Conservation (phyloP, 2,113 vertebrate genomes). For the Mirza zaza region DNA sequence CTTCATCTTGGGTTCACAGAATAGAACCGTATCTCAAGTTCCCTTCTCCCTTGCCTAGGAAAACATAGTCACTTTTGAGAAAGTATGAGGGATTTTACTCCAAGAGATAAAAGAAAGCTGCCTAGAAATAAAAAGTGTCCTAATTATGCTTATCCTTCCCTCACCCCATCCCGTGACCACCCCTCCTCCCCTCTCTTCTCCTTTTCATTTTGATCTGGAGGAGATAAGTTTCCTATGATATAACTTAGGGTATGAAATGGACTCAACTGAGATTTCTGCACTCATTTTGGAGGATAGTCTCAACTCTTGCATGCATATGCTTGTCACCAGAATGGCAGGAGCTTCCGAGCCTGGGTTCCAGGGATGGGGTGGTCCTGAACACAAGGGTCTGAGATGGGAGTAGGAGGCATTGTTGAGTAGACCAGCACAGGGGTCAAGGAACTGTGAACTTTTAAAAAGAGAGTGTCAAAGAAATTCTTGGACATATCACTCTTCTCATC, state of each 20-base stretch:
- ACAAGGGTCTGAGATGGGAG: neutral
- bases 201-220: neutral
- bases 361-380: neutral
- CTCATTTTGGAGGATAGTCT: neutral
- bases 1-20: neutral
- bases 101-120: neutral
- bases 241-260: neutral
- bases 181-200: neutral
- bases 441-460: neutral
- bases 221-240: neutral
- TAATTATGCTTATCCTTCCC: no score
- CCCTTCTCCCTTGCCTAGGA: neutral
- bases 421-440: neutral
- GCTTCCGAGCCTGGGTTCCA: neutral
- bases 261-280: neutral
- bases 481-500: neutral
- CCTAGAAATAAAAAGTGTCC: neutral
- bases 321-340: neutral
- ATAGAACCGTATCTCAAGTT: neutral
- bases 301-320: neutral
- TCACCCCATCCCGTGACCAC: neutral
- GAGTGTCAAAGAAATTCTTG: neutral
- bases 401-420: neutral
- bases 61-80: neutral
- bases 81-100: neutral